phyloP scores from a whole-genome alignment of 2,888 invertebrate genomes.

The Mechanitis messenoides region DNA sequence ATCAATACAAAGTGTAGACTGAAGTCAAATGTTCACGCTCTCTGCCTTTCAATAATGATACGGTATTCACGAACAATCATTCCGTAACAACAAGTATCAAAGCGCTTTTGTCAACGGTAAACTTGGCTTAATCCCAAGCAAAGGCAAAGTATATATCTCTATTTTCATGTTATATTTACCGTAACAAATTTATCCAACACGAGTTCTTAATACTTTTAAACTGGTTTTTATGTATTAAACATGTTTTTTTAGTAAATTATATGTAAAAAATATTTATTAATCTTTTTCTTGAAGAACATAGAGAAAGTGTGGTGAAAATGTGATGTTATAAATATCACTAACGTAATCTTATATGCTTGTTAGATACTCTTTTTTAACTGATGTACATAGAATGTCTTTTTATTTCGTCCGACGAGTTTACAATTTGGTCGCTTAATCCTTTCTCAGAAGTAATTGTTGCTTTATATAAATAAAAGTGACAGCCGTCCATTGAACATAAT shows the following conservation, averaged over 20 bases:
- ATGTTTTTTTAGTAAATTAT: background rate
- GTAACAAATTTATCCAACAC: conserved; percentile 45
- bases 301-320: background rate
- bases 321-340: conserved; percentile 6
- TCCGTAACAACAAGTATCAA: conserved; percentile 45
- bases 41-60: conserved; percentile 14
- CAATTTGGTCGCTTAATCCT: too few species aligned
- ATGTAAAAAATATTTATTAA: too few species aligned
- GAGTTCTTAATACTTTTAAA: conserved; percentile 19
- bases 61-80: conserved; percentile 39
- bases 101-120: conserved; percentile 53
- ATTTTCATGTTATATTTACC: conserved; percentile 55
- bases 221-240: background rate
- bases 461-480: too few species aligned
- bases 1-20: background rate
- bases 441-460: too few species aligned
- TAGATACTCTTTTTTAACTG: too few species aligned
- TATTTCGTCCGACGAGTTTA: too few species aligned
- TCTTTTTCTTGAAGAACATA: background rate
- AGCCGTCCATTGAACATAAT: too few species aligned
- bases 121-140: conserved; percentile 65
- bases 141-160: conserved; percentile 57
- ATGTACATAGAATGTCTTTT: too few species aligned
- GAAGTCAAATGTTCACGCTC: conserved; percentile 13
- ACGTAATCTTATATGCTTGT: background rate